Conservation (phyloP, 2,113 vertebrate species). For the Colius striatus region DNA sequence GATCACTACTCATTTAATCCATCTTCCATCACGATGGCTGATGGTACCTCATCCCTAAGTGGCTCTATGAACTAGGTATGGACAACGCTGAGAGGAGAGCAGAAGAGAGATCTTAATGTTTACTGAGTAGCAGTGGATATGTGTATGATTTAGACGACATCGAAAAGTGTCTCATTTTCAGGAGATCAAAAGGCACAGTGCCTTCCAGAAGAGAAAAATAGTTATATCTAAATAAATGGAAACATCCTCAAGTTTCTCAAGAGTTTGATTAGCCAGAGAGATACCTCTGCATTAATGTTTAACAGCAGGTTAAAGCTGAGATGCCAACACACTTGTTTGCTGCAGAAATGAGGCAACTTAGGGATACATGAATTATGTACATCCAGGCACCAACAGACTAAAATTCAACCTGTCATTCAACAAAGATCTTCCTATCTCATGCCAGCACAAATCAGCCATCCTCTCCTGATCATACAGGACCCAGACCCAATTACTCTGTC, state of each 20-base stretch:
- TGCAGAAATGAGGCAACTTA: not conserved
- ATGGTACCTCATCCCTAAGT: not conserved
- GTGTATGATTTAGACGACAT: not conserved
- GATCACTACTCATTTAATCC: not conserved
- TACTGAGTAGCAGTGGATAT: not conserved
- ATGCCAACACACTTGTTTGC: not conserved
- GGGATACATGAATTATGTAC: not conserved
- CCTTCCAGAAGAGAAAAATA: not conserved
- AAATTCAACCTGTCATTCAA: not conserved
- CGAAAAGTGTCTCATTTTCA: not conserved
- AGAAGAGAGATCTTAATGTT: not conserved
- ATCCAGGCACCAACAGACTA: not conserved
- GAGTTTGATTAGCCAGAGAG: not conserved
- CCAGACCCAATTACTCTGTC: not conserved
- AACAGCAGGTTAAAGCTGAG: not conserved
- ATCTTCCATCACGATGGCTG: not conserved
- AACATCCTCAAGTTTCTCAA: not conserved
- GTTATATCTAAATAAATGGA: not conserved
- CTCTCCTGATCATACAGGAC: not conserved
- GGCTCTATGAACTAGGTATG: not conserved
- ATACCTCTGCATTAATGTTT: not conserved
- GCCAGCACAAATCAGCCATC: not conserved
- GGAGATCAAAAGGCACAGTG: not conserved
- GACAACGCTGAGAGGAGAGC: not conserved
- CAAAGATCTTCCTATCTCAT: not conserved